Conservation (phyloP, 1,140 invertebrate species). For the Dolichoris vasculosae region DNA sequence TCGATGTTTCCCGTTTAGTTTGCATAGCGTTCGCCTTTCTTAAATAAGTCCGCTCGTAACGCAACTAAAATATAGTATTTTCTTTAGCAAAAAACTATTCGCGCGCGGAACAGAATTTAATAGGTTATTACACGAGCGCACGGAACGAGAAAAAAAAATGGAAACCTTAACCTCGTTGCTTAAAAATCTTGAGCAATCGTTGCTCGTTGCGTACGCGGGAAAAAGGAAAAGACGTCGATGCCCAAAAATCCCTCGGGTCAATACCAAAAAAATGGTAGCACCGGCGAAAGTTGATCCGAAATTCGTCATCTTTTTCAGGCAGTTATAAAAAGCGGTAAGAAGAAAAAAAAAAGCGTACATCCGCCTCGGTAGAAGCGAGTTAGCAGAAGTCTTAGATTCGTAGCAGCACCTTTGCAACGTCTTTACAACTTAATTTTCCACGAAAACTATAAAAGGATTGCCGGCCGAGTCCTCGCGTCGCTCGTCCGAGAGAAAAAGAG, state of each 20-base stretch:
- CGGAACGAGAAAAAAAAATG: too few relatives aligned
- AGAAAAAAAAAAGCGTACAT: background rate
- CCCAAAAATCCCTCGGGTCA: background rate
- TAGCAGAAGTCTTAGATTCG: too few relatives aligned
- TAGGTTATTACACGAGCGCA: too few relatives aligned
- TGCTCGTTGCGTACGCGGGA: too few relatives aligned
- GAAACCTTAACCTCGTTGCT: too few relatives aligned
- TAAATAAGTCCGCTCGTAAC: background rate
- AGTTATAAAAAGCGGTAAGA: slow-evolving; percentile 1
- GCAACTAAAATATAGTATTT: too few relatives aligned
- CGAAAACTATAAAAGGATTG: slow-evolving; percentile 30
- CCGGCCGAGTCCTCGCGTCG: background rate
- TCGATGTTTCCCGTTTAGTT: background rate
- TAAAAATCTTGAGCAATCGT: too few relatives aligned
- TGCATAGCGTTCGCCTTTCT: background rate
- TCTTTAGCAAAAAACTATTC: too few relatives aligned
- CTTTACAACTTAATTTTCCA: slow-evolving; percentile 41
- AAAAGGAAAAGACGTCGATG: background rate
- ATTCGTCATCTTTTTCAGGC: background rate
- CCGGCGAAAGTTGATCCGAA: background rate
- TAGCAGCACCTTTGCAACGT: background rate
- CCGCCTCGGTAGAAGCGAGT: background rate
- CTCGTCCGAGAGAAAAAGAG: background rate
- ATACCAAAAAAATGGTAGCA: background rate
- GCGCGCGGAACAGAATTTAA: too few relatives aligned